Conservation (phyloP, 1,140 invertebrate species). For the Spodoptera frugiperda region DNA sequence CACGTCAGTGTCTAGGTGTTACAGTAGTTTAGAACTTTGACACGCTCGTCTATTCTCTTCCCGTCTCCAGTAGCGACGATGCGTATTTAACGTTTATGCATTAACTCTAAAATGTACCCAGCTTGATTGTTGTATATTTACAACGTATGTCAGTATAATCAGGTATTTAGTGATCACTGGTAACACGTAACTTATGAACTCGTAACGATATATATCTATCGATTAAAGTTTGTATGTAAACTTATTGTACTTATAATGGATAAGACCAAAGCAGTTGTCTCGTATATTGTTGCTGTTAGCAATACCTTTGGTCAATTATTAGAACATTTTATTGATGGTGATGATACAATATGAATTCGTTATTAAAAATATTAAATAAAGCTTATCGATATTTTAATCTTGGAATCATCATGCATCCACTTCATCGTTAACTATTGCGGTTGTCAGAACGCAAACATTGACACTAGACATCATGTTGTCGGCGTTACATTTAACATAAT, state of each 20-base stretch:
- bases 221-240: constrained; percentile 61
- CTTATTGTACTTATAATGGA: constrained; percentile 73
- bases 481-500: no score
- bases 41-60: constrained; percentile 56
- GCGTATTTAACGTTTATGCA: constrained; percentile 62
- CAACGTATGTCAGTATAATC: constrained; percentile 57
- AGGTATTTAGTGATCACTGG: constrained; percentile 47
- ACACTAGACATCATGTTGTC: neutral
- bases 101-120: constrained; percentile 62
- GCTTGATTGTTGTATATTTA: constrained; percentile 70
- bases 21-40: constrained; percentile 62
- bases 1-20: constrained; percentile 78
- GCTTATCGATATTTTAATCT: constrained; percentile 74
- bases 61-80: constrained; percentile 63
- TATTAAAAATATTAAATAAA: constrained; percentile 67
- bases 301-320: constrained; percentile 86
- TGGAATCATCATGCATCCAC: constrained; percentile 53
- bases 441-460: neutral
- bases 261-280: constrained; percentile 82
- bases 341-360: constrained; percentile 71
- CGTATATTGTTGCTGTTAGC: constrained; percentile 79
- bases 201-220: constrained; percentile 48
- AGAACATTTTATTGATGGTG: constrained; percentile 77
- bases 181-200: constrained; percentile 53
- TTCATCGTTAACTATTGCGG: constrained; percentile 10